Conservation (phyloP, 2,113 vertebrate genomes). For the Notarius lentiginosus region DNA sequence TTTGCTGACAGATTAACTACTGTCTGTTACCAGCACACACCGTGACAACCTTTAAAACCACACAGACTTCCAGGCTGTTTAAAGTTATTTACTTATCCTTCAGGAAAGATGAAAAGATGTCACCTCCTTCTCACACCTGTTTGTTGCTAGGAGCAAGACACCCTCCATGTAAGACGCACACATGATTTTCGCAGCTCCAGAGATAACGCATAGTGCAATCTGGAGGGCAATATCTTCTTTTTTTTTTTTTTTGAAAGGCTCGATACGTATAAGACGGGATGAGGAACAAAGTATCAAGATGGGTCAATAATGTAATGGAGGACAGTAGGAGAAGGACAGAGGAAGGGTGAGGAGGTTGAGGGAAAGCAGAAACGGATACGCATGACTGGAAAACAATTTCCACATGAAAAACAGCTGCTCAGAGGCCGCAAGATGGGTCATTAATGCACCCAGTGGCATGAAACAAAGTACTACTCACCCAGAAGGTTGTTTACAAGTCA, state of each 20-base stretch:
- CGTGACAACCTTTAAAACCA: background rate
- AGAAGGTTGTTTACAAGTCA: conserved; percentile 53
- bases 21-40: background rate
- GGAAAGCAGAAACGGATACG: conserved; percentile 28
- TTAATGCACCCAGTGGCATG: conserved; percentile 49
- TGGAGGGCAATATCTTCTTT: background rate
- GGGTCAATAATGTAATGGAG: conserved; percentile 19
- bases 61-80: conserved; percentile 15
- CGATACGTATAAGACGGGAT: background rate
- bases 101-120: conserved; percentile 22
- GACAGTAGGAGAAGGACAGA: conserved; percentile 6
- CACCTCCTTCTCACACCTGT: conserved; percentile 33
- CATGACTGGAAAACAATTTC: conserved; percentile 44
- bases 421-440: conserved; percentile 16
- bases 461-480: conserved; percentile 39
- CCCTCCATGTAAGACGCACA: background rate
- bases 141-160: conserved; percentile 39
- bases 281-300: background rate
- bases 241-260: conserved; percentile 1
- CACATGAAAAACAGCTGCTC: conserved; percentile 48
- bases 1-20: background rate
- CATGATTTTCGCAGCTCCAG: conserved; percentile 5
- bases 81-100: conserved; percentile 20
- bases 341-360: background rate
- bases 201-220: conserved; percentile 12